Evolutionary conservation across 2,888 invertebrate species (phyloP).

Genomic region (Therioaphis trifolii): DNA sequence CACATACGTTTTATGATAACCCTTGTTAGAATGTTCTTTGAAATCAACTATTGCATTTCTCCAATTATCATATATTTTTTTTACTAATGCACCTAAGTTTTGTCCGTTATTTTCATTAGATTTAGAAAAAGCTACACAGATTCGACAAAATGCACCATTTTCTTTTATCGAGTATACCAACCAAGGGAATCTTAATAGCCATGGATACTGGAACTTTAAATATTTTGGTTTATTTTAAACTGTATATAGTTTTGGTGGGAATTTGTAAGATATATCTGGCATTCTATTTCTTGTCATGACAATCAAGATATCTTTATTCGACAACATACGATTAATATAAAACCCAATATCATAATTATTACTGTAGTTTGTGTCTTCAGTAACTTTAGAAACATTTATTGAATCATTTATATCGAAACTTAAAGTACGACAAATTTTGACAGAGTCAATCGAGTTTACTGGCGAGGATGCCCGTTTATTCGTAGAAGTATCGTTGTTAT

Average conservation of each 20-base stretch:
- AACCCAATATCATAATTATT: too few relatives aligned
- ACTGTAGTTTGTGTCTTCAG: too few relatives aligned
- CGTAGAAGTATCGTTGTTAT: neutral
- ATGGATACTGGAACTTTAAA: too few relatives aligned
- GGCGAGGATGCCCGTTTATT: slow-evolving; percentile 6
- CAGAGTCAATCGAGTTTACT: neutral
- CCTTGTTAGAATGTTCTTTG: neutral
- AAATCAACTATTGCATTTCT: slow-evolving; percentile 13
- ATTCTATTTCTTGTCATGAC: too few relatives aligned
- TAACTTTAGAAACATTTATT: too few relatives aligned
- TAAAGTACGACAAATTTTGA: neutral
- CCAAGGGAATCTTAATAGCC: slow-evolving; percentile 28
- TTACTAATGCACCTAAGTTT: slow-evolving; percentile 8
- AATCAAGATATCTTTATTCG: too few relatives aligned
- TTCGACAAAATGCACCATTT: slow-evolving; percentile 38
- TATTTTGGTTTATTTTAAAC: too few relatives aligned
- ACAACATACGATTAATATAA: too few relatives aligned
- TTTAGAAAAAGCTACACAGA: slow-evolving; percentile 25
- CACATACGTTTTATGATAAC: slow-evolving; percentile 3
- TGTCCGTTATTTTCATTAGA: neutral
- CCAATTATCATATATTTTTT: slow-evolving; percentile 16
- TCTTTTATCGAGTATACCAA: slow-evolving; percentile 13
- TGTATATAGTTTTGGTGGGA: too few relatives aligned
- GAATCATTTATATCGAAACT: too few relatives aligned
- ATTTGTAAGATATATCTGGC: too few relatives aligned